Evolutionary conservation across 37 sponge, comb jelly and placozoan genomes (phyloP).

Genomic region (Sycon ciliatum): DNA sequence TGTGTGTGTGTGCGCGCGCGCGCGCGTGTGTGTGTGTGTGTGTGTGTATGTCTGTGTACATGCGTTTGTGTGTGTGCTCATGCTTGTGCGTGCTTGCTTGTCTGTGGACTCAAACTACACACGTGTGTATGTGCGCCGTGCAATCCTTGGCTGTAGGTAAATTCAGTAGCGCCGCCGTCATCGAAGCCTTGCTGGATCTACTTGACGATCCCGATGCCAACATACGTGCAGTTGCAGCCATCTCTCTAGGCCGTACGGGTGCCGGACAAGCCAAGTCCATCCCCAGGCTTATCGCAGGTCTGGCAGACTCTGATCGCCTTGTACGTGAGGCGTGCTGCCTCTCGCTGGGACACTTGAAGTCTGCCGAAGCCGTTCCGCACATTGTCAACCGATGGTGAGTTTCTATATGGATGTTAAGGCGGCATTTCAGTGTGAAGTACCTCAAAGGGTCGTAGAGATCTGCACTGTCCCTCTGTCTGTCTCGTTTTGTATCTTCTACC

Average conservation of each 20-base stretch:
- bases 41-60: background rate
- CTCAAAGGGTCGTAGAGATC: too few species aligned
- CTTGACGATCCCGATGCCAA: slow-evolving; percentile 77
- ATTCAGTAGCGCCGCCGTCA: slow-evolving; percentile 78
- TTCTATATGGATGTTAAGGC: background rate
- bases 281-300: slow-evolving; percentile 43
- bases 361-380: slow-evolving; percentile 52
- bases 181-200: slow-evolving; percentile 67
- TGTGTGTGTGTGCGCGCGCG: background rate
- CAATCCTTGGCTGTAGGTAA: slow-evolving; percentile 27
- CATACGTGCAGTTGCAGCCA: slow-evolving; percentile 89
- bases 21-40: background rate
- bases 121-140: background rate
- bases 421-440: background rate
- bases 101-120: too few species aligned
- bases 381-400: slow-evolving; percentile 69
- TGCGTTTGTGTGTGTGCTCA: background rate
- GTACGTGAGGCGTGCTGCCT: slow-evolving; percentile 89
- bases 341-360: slow-evolving; percentile 73
- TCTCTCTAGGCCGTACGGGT: slow-evolving; percentile 79
- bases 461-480: background rate
- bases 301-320: slow-evolving; percentile 77
- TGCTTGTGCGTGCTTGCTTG: too few species aligned
- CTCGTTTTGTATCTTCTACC: background rate
- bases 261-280: slow-evolving; percentile 21